phyloP scores from a whole-genome alignment of 53 echinoderm and acorn worm species.

The Patiria pectinifera region DNA sequence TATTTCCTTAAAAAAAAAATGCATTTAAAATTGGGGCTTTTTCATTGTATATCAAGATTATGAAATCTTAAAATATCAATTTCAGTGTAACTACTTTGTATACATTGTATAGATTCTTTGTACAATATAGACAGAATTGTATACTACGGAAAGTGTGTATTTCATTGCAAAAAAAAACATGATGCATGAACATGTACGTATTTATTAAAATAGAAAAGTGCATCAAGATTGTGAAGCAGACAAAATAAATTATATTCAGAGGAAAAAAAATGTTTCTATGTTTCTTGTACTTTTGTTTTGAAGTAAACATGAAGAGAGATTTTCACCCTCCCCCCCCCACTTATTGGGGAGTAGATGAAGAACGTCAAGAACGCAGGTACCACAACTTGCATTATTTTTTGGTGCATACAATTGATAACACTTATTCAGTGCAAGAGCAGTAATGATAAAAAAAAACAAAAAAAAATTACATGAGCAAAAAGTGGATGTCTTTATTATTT shows the following conservation, averaged over 20 bases:
- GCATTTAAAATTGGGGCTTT: neutral
- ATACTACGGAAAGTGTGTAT: slow-evolving; percentile 24
- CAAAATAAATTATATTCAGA: slow-evolving; percentile 43
- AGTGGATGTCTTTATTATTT: too few relatives aligned
- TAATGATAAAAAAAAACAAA: too few relatives aligned
- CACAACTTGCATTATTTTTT: too few relatives aligned
- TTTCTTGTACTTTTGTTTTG: too few relatives aligned
- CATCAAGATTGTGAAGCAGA: neutral
- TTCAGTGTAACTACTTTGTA: slow-evolving; percentile 15
- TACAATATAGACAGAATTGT: slow-evolving; percentile 34
- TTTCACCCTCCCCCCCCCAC: too few relatives aligned
- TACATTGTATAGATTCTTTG: slow-evolving; percentile 30
- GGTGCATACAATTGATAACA: too few relatives aligned
- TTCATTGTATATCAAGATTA: slow-evolving; percentile 7
- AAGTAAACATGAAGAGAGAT: too few relatives aligned
- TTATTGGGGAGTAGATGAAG: too few relatives aligned
- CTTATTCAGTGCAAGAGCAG: too few relatives aligned
- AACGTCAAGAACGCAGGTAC: too few relatives aligned
- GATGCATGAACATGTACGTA: slow-evolving; percentile 36
- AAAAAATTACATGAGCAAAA: too few relatives aligned
- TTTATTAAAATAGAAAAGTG: slow-evolving; percentile 42
- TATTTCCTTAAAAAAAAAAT: neutral
- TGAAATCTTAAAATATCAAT: neutral
- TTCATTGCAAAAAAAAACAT: slow-evolving; percentile 1
- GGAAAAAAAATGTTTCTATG: neutral